Evolutionary conservation across 2,797 vertebrate genomes (phyloP), one percentile per base, ranked within the genome.

Genomic region (Sparidentex hasta): DNA sequence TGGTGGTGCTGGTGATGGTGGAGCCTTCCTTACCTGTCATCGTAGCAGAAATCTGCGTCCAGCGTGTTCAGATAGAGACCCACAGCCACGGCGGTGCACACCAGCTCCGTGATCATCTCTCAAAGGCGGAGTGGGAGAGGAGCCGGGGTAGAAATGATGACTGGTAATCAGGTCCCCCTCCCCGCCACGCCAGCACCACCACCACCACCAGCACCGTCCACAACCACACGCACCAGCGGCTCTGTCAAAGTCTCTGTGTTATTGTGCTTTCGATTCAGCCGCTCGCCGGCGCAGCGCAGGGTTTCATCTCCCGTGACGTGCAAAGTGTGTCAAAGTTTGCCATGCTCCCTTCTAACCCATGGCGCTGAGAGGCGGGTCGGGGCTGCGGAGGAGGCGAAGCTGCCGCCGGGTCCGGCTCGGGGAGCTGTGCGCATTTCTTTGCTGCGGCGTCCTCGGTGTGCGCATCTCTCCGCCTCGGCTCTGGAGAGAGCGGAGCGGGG

Each of bases 41-140:
- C 98, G 77, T 98, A 99, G 96, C 98, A 99, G 96, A 99, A 98
- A 95, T 98, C 98, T 21, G 97, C 97, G 85, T 96, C 93, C 89
- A 98, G 94, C 65, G 97, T 98, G 95, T 98, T 99, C 88, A 97
- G 89, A 78, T 99, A 98, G 79, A 99, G 97, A 94, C 95, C 95
- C 90, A 98, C 95, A 94, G 97, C 97, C 95, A 96, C 95, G 89
- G 96, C 96, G 94, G 96, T 95, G 96, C 96, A 97, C 94, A 97
- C 85, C 94, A 97, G 96, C 97, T 98, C 97, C 93, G 96, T 95
- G 94, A 97, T 96, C 98, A 99, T 98, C 89, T 95, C 97, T 97
- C 89, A 80, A 69, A 59, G 77, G 20, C 81, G 65, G 69, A 43
- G 76, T 70, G 79, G 85, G 56, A 83, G 65, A 84, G 76, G 65